Conservation (phyloP, 2,797 vertebrate species). For the Centropyge bicolor region DNA sequence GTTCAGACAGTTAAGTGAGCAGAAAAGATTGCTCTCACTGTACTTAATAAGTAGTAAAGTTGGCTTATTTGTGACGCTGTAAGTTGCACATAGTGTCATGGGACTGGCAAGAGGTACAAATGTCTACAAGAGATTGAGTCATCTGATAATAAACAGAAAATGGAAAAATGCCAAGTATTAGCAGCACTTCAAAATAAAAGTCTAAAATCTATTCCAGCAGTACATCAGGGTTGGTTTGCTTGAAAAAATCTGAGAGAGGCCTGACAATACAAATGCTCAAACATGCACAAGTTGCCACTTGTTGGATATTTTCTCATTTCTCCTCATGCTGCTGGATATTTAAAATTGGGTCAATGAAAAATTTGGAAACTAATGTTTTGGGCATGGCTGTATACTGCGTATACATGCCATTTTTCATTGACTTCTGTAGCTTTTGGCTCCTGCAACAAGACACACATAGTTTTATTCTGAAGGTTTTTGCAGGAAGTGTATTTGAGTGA, state of each 20-base stretch:
- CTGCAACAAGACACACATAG: not conserved
- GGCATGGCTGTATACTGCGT: not conserved
- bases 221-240: not conserved
- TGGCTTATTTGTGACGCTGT: not conserved
- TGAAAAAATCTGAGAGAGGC: not conserved
- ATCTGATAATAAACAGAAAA: not conserved
- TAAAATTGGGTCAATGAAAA: not conserved
- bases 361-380: not conserved
- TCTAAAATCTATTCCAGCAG: not conserved
- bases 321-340: not conserved
- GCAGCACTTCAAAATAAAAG: conserved; percentile 17
- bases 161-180: not conserved
- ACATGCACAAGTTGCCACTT: too few species aligned
- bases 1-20: not conserved
- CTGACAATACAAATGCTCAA: not conserved
- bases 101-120: not conserved
- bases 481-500: conserved; percentile 14
- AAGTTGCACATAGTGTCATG: not conserved
- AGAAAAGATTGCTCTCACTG: not conserved
- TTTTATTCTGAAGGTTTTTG: conserved; percentile 37
- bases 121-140: not conserved
- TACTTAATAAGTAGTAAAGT: not conserved
- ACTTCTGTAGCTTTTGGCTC: not conserved
- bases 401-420: not conserved
- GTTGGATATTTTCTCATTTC: not conserved